Evolutionary conservation across 2,888 invertebrate species (phyloP).

Genomic region (Archips crataeganus): DNA sequence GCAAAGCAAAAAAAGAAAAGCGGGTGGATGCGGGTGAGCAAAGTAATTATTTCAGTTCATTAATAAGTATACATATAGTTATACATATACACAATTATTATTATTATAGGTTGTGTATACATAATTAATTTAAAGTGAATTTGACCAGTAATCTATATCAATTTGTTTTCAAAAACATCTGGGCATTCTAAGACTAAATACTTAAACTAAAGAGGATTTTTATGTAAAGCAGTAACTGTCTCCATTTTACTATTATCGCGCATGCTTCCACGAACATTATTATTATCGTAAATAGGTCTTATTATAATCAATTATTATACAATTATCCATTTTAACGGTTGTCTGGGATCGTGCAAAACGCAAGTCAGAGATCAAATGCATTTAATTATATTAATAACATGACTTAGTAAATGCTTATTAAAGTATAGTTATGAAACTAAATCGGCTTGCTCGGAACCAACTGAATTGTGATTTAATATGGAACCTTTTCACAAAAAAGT

Average conservation of each 20-base stretch:
- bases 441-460: background rate
- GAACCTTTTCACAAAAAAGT: no score
- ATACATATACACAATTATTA: no score
- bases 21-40: no score
- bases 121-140: no score
- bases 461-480: background rate
- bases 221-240: background rate
- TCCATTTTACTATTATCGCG: background rate
- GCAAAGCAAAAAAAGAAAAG: no score
- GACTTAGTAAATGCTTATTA: background rate
- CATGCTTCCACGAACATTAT: conserved; percentile 19
- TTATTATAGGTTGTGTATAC: no score
- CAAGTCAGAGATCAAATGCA: conserved; percentile 33
- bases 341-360: conserved; percentile 22
- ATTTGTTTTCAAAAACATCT: no score
- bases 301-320: conserved; percentile 38
- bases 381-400: conserved; percentile 16
- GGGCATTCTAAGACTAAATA: no score
- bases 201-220: background rate
- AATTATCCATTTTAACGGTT: conserved; percentile 41
- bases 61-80: no score
- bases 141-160: no score
- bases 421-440: background rate
- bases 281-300: conserved; percentile 33
- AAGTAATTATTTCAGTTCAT: no score